Conservation (phyloP, 2,113 vertebrate species). For the Elephas maximus region DNA sequence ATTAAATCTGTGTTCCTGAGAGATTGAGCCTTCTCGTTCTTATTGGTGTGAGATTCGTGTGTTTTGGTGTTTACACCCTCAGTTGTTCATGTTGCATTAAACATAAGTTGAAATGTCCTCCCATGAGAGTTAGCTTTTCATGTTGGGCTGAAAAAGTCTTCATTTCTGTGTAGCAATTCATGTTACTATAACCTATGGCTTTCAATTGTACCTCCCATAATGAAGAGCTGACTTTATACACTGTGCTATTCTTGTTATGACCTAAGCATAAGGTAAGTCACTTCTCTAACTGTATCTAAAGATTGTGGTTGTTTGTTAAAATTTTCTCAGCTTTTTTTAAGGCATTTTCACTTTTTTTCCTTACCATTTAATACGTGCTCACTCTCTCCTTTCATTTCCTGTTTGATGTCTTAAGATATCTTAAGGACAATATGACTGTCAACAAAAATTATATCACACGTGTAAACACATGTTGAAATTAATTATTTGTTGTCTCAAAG, state of each 20-base stretch:
- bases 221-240: conserved; percentile 92
- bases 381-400: conserved; percentile 82
- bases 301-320: conserved; percentile 84
- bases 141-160: conserved; percentile 88
- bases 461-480: conserved; percentile 77
- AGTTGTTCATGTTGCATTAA: conserved; percentile 84
- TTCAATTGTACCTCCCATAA: conserved; percentile 91
- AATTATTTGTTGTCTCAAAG: conserved; percentile 80
- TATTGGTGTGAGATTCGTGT: conserved; percentile 79
- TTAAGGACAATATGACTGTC: conserved; percentile 80
- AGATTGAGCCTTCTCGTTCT: conserved; percentile 77
- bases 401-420: conserved; percentile 78
- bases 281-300: conserved; percentile 90
- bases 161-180: conserved; percentile 87
- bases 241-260: conserved; percentile 91
- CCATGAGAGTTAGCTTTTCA: conserved; percentile 90
- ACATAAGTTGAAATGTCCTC: conserved; percentile 86
- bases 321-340: conserved; percentile 76
- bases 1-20: conserved; percentile 77
- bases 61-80: conserved; percentile 84
- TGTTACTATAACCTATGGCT: conserved; percentile 89
- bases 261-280: conserved; percentile 91
- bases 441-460: conserved; percentile 78
- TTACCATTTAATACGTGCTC: conserved; percentile 83
- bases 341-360: conserved; percentile 83